phyloP scores from a whole-genome alignment of 2,888 invertebrate genomes.

The Tachina grossa region DNA sequence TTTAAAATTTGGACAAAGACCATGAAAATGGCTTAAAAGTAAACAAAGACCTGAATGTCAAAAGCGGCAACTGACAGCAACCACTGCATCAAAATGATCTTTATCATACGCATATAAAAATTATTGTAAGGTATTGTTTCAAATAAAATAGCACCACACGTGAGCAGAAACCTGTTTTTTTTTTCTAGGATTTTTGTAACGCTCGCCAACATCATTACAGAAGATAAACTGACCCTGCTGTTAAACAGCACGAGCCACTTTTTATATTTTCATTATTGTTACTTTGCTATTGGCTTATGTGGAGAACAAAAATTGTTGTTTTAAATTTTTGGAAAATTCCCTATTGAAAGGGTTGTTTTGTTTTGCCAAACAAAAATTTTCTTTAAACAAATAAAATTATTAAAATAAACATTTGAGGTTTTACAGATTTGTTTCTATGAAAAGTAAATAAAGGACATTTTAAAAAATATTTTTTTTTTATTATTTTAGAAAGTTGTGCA shows the following conservation, averaged over 20 bases:
- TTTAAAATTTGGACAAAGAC: slow-evolving; percentile 3
- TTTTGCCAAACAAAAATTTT: neutral
- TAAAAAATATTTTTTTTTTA: slow-evolving; percentile 13
- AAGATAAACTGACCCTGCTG: slow-evolving; percentile 45
- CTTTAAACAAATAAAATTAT: slow-evolving; percentile 51
- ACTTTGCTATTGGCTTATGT: neutral
- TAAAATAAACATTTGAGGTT: neutral
- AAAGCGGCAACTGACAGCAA: neutral
- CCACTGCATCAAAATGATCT: neutral
- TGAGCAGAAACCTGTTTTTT: slow-evolving; percentile 71
- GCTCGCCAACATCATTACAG: neutral
- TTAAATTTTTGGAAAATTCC: slow-evolving; percentile 11
- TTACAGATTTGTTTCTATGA: neutral
- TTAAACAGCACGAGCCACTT: slow-evolving; percentile 45
- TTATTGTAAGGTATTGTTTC: slow-evolving; percentile 53
- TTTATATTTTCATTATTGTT: slow-evolving; percentile 2
- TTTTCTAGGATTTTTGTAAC: slow-evolving; percentile 52
- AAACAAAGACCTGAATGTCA: neutral
- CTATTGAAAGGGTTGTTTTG: slow-evolving; percentile 14
- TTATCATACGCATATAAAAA: neutral
- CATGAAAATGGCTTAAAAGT: slow-evolving; percentile 30
- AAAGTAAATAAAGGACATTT: slow-evolving; percentile 11
- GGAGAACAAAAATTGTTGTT: neutral
- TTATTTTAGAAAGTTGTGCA: neutral
- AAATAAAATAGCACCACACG: slow-evolving; percentile 66